A percentile compares a stretch with the other conserved stretches of the same genome.
Conservation (phyloP, 2,888 invertebrate genomes). For the Calameuta filiformis region DNA sequence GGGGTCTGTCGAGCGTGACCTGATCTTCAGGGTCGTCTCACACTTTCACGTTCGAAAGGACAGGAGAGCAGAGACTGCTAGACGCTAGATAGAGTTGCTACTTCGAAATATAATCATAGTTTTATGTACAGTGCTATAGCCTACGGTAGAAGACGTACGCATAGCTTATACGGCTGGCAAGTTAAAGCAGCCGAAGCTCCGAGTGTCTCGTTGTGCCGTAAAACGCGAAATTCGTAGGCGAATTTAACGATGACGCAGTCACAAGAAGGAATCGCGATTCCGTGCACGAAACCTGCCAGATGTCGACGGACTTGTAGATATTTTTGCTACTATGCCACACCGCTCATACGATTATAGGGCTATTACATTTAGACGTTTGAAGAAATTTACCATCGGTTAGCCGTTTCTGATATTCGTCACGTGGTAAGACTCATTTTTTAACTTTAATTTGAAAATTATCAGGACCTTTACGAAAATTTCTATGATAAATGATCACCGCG, state of each 20-base stretch:
- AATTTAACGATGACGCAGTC: not conserved
- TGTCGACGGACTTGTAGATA: not conserved
- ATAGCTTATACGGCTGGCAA: not conserved
- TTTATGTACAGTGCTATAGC: not conserved
- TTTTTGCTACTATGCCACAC: not conserved
- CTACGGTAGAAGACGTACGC: not conserved
- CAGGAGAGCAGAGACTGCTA: not conserved
- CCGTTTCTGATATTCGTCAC: not conserved
- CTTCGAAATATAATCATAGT: not conserved
- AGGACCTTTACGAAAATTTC: not conserved
- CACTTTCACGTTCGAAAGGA: not conserved
- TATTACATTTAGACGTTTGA: not conserved
- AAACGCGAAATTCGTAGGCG: not conserved
- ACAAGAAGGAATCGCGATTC: not conserved
- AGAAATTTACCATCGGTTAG: not conserved
- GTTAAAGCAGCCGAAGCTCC: not conserved
- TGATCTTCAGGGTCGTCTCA: not conserved
- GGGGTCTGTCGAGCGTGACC: not conserved
- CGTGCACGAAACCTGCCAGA: not conserved
- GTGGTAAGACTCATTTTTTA: too few relatives aligned
- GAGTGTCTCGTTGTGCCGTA: not conserved
- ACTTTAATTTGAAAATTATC: not conserved
- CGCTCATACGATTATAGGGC: not conserved
- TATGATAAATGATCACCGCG: not conserved
- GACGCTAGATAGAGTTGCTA: not conserved